phyloP scores from a whole-genome alignment of 1,140 invertebrate genomes.

The Philotrypesis tridentata region DNA sequence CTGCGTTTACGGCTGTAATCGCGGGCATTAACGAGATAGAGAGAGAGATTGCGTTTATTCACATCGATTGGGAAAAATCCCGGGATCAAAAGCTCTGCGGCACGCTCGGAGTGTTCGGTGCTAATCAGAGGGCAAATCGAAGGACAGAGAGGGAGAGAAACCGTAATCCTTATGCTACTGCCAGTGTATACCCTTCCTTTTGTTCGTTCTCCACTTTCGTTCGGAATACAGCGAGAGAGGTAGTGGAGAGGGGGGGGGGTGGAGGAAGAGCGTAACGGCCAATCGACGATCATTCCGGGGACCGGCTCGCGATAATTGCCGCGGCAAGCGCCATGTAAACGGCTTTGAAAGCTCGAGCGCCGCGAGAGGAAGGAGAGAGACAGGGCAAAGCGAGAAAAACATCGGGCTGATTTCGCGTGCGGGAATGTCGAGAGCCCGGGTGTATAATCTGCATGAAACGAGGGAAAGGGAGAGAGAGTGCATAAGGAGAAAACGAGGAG shows the following conservation, averaged over 20 bases:
- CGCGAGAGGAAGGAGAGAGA: too few species aligned
- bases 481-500: constrained; percentile 24
- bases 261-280: constrained; percentile 19
- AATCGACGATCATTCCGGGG: neutral
- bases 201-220: neutral
- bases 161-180: neutral
- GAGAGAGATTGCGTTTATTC: neutral
- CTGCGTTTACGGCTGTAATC: too few species aligned
- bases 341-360: neutral
- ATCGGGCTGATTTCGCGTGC: constrained; percentile 8
- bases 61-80: neutral
- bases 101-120: too few species aligned
- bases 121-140: neutral
- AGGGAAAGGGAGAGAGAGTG: neutral
- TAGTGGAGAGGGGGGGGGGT: too few species aligned
- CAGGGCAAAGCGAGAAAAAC: constrained; percentile 7
- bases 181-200: neutral
- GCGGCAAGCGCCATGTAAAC: neutral
- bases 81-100: neutral
- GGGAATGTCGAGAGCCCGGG: neutral
- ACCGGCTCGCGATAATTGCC: constrained; percentile 10
- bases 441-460: neutral
- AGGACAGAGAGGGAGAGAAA: too few species aligned
- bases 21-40: neutral
- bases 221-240: too few species aligned